phyloP scores from a whole-genome alignment of 2,113 vertebrate genomes.

The Cisticola juncidis region DNA sequence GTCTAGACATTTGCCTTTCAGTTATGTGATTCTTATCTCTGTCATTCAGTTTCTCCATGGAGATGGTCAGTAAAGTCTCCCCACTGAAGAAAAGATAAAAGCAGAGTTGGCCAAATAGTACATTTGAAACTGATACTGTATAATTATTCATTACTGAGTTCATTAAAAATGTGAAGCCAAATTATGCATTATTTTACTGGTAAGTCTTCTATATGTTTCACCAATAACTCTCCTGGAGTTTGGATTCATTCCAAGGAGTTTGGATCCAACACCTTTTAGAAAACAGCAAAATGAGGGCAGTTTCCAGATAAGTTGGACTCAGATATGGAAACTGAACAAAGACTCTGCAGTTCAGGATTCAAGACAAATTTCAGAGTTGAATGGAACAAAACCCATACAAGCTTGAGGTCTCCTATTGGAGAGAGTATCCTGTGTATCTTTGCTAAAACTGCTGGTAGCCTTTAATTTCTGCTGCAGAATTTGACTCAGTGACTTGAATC shows the following conservation, averaged over 20 bases:
- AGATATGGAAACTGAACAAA: background rate
- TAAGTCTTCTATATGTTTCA: background rate
- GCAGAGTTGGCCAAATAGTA: background rate
- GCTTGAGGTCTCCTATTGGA: background rate
- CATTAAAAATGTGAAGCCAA: background rate
- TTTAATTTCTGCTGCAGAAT: background rate
- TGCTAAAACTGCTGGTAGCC: background rate
- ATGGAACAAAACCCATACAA: background rate
- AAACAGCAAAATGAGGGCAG: background rate
- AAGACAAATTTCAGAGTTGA: background rate
- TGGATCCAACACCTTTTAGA: background rate
- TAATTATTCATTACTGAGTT: background rate
- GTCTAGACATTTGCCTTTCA: slow-evolving; percentile 2
- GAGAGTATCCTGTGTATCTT: background rate
- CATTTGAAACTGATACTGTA: background rate
- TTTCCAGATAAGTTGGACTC: background rate
- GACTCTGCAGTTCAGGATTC: background rate
- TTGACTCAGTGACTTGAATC: background rate
- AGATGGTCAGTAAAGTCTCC: background rate
- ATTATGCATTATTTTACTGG: background rate
- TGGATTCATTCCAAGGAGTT: background rate
- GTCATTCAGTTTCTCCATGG: background rate
- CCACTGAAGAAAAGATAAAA: background rate
- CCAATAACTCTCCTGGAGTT: background rate
- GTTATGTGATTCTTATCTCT: slow-evolving; percentile 16